Conservation (phyloP, 2,888 invertebrate genomes). For the Resseliella maxima region DNA sequence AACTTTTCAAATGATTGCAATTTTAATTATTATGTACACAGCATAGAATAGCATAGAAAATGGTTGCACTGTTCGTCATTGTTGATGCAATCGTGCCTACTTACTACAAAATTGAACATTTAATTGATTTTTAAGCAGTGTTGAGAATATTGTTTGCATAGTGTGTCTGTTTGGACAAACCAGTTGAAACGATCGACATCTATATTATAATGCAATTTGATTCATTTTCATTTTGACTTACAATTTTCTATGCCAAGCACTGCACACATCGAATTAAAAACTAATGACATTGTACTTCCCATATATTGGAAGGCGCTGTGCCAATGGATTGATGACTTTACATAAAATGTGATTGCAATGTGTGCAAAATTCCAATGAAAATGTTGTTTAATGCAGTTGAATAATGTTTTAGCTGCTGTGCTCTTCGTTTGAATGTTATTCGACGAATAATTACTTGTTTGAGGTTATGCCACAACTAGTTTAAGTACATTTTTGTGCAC, state of each 20-base stretch:
- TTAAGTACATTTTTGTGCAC: neutral
- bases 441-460: slow-evolving; percentile 41
- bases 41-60: neutral
- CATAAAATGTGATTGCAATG: neutral
- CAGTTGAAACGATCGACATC: neutral
- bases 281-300: slow-evolving; percentile 24
- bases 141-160: slow-evolving; percentile 43
- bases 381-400: neutral
- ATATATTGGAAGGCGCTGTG: neutral
- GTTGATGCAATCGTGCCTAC: neutral
- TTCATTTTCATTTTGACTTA: slow-evolving; percentile 35
- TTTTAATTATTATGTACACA: slow-evolving; percentile 39
- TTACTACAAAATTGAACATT: neutral
- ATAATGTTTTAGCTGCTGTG: neutral
- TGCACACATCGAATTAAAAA: neutral
- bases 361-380: neutral
- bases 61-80: neutral
- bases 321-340: neutral
- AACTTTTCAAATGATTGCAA: slow-evolving; percentile 44
- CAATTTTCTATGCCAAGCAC: slow-evolving; percentile 45
- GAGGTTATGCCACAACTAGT: neutral
- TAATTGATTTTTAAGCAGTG: slow-evolving; percentile 45
- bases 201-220: slow-evolving; percentile 38
- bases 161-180: neutral
- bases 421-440: too few species aligned